Conservation (phyloP, 2,888 invertebrate species). For the Proisotoma minuta region DNA sequence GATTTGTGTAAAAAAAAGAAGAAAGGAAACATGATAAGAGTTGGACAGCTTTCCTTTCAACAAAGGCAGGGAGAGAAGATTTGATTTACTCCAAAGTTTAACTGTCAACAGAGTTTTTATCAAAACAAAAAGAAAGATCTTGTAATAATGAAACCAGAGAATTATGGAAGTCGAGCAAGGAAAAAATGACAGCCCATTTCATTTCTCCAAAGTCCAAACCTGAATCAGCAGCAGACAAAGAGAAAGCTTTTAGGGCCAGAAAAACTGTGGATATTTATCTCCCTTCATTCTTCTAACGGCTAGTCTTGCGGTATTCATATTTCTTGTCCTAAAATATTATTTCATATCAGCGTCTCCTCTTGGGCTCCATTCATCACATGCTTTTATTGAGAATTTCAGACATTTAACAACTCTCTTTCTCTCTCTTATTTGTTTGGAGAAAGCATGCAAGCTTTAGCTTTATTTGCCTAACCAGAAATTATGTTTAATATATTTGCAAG, state of each 20-base stretch:
- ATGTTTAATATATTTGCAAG: too few relatives aligned
- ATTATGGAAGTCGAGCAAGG: slow-evolving; percentile 32
- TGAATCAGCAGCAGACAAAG: slow-evolving; percentile 1
- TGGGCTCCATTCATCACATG: not conserved
- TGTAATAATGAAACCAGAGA: slow-evolving; percentile 39
- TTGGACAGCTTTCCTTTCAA: not conserved
- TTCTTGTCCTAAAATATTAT: slow-evolving; percentile 6
- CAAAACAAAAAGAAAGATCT: slow-evolving; percentile 45
- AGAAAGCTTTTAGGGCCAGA: not conserved
- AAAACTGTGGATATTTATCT: not conserved
- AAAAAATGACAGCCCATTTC: slow-evolving; percentile 30
- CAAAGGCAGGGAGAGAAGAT: not conserved
- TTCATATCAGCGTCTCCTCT: not conserved
- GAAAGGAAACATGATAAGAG: too few relatives aligned
- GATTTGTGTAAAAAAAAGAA: not conserved
- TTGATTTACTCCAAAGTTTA: slow-evolving; percentile 16
- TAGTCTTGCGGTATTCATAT: not conserved
- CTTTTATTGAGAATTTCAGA: not conserved
- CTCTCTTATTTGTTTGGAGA: not conserved
- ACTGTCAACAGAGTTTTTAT: slow-evolving; percentile 44
- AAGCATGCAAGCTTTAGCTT: too few relatives aligned
- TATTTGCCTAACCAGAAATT: too few relatives aligned
- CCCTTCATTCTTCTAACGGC: not conserved
- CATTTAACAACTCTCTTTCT: not conserved
- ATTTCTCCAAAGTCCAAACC: slow-evolving; percentile 6